Conservation (phyloP, 2,797 vertebrate genomes). For the Pangasius krempfi region DNA sequence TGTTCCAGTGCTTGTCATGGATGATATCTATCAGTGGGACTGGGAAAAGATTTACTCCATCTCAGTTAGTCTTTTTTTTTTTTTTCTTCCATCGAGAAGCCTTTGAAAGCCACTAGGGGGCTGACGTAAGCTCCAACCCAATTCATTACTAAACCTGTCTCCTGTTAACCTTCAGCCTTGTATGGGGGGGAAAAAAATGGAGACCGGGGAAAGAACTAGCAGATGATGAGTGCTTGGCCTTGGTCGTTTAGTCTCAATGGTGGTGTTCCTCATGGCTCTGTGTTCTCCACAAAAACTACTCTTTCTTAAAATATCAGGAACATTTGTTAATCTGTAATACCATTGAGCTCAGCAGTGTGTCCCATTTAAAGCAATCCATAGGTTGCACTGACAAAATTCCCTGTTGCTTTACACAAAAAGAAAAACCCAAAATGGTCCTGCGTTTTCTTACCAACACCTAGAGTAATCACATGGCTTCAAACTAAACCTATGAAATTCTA, state of each 20-base stretch:
- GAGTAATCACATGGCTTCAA: constrained; percentile 70
- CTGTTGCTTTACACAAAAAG: constrained; percentile 55
- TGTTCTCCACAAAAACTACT: neutral
- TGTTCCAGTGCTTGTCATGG: constrained; percentile 34
- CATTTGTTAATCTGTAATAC: neutral
- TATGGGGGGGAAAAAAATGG: constrained; percentile 25
- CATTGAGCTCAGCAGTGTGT: constrained; percentile 51
- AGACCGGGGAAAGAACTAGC: constrained; percentile 10
- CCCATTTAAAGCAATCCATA: constrained; percentile 94
- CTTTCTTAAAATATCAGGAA: neutral
- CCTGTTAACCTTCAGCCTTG: constrained; percentile 48
- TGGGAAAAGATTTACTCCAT: constrained; percentile 47
- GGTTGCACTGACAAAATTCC: constrained; percentile 84
- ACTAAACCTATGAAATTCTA: constrained; percentile 69
- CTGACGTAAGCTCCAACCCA: constrained; percentile 19
- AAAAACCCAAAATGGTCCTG: neutral
- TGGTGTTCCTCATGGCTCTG: constrained; percentile 66
- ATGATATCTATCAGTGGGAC: constrained; percentile 36
- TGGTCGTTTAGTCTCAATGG: constrained; percentile 59
- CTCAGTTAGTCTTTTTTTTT: constrained; percentile 13
- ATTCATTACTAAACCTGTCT: constrained; percentile 52
- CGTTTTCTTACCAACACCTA: constrained; percentile 48
- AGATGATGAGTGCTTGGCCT: constrained; percentile 43
- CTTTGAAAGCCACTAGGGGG: constrained; percentile 43
- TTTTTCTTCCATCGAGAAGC: neutral